These are phyloP conservation scores for Dyspetes luteomarginatus DNA, from an alignment of 2,888 invertebrate genomes.

Conservation along the genomic window DNA sequence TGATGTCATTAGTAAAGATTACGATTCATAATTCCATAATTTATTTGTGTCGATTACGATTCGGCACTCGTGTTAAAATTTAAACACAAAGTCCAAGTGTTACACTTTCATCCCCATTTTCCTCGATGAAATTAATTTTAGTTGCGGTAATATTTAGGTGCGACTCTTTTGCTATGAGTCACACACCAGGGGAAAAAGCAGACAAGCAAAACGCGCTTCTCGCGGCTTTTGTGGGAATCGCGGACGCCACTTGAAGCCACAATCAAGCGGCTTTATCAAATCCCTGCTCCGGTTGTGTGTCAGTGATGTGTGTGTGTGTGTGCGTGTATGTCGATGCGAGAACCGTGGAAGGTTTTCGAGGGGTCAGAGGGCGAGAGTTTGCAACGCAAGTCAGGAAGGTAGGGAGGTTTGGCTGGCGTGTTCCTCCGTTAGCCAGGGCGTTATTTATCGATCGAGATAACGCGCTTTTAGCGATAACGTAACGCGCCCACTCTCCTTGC, in stretches of 20 bases:
- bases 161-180: slow-evolving; percentile 1
- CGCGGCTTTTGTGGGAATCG: slow-evolving; percentile 34
- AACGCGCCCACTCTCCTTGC: slow-evolving; percentile 1
- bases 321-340: slow-evolving; percentile 5
- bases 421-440: slow-evolving; percentile 50
- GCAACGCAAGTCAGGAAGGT: slow-evolving; percentile 47
- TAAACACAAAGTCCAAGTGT: no score
- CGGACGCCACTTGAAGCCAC: slow-evolving; percentile 61
- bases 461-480: slow-evolving; percentile 38
- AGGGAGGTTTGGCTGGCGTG: slow-evolving; percentile 52
- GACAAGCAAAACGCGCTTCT: slow-evolving; percentile 6
- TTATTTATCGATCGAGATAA: slow-evolving; percentile 68
- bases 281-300: slow-evolving; percentile 31
- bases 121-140: slow-evolving; percentile 19
- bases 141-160: slow-evolving; percentile 10
- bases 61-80: no score
- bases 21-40: no score
- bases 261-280: slow-evolving; percentile 66
- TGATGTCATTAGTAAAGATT: no score
- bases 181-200: neutral
- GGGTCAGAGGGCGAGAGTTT: slow-evolving; percentile 46
- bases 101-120: neutral
- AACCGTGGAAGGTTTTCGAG: slow-evolving; percentile 15
- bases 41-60: no score
- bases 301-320: neutral